These are phyloP conservation scores for Lutjanus argentimaculatus DNA, from an alignment of 2,797 vertebrate species.

Conservation along the genomic window DNA sequence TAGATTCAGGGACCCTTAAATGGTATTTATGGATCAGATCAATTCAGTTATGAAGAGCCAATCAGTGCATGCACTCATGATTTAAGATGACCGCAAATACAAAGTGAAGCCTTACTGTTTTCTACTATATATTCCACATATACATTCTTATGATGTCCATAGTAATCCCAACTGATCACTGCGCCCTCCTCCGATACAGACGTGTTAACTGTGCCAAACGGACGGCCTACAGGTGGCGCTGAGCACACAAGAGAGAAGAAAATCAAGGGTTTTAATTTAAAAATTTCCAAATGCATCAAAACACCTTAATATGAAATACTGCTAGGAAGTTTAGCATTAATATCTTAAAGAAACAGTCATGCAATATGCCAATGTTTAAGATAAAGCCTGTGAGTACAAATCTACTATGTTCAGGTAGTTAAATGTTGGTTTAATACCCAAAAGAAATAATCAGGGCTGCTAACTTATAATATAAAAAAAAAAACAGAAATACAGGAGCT, in stretches of 20 bases:
- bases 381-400: background rate
- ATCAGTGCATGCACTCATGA: constrained; percentile 18
- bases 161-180: constrained; percentile 96
- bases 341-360: background rate
- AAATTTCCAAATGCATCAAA: background rate
- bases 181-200: constrained; percentile 91
- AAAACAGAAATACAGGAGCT: constrained; percentile 2
- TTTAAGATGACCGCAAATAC: constrained; percentile 39
- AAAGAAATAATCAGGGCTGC: background rate
- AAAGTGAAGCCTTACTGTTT: constrained; percentile 92
- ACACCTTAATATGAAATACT: constrained; percentile 10
- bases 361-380: background rate
- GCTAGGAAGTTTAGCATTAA: background rate
- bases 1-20: constrained; percentile 31
- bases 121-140: constrained; percentile 97
- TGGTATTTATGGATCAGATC: background rate
- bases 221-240: constrained; percentile 89
- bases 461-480: background rate
- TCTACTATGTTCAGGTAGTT: background rate
- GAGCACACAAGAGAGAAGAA: constrained; percentile 81
- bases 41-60: background rate
- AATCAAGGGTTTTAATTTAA: constrained; percentile 28
- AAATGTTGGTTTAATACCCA: background rate
- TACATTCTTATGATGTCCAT: constrained; percentile 92
- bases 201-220: constrained; percentile 91